These are phyloP conservation scores for Spinibarbus caldwelli DNA, from an alignment of 2,797 vertebrate species.

Conservation along the genomic window DNA sequence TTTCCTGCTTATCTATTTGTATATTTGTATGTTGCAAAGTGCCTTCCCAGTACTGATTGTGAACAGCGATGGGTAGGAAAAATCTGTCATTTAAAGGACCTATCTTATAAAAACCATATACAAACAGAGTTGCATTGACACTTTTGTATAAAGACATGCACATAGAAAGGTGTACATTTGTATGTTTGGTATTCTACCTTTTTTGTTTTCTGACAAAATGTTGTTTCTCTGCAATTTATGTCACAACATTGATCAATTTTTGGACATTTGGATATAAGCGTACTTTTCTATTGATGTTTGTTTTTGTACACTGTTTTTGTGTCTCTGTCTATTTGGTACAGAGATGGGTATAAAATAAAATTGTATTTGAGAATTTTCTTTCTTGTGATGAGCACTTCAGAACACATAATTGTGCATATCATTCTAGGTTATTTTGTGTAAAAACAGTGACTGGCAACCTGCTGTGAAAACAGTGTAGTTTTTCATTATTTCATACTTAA, in stretches of 20 bases:
- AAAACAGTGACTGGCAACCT: neutral
- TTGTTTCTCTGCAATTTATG: conserved; percentile 61
- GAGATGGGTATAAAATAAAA: conserved; percentile 81
- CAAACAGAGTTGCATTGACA: conserved; percentile 80
- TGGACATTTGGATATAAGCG: conserved; percentile 84
- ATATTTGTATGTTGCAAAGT: conserved; percentile 84
- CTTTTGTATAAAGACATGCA: conserved; percentile 80
- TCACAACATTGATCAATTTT: conserved; percentile 71
- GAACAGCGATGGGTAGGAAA: conserved; percentile 80
- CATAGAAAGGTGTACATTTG: conserved; percentile 78
- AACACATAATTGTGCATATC: neutral
- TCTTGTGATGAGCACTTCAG: neutral
- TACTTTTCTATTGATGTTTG: conserved; percentile 87
- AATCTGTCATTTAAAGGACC: conserved; percentile 62
- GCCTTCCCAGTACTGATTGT: conserved; percentile 86
- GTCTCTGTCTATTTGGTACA: conserved; percentile 79
- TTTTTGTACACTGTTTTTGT: conserved; percentile 86
- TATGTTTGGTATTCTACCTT: conserved; percentile 80
- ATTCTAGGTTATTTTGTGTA: neutral
- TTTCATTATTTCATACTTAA: too few species aligned
- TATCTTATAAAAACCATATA: conserved; percentile 72
- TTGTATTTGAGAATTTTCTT: conserved; percentile 72
- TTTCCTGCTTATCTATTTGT: conserved; percentile 68
- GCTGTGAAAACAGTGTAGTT: neutral
- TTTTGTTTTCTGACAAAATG: conserved; percentile 65